A percentile compares a stretch with the other conserved stretches of the same genome.
Evolutionary conservation across 2,113 vertebrate species (phyloP).

Genomic region (Anolis carolinensis): DNA sequence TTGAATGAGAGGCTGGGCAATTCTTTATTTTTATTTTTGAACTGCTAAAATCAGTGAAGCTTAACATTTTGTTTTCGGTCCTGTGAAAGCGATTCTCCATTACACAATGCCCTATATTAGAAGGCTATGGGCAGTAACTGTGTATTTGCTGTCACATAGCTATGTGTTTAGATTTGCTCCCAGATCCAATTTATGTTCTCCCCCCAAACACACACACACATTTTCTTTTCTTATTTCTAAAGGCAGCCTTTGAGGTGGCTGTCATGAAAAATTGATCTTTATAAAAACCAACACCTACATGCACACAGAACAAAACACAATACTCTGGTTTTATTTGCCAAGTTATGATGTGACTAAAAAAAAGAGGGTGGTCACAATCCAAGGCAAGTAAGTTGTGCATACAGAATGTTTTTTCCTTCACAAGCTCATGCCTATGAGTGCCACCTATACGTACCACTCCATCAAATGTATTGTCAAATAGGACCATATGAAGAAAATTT

Average conservation of each 20-base stretch:
- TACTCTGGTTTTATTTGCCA: no score
- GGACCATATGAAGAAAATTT: not conserved
- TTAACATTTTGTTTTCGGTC: constrained; percentile 17
- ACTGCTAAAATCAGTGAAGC: not conserved
- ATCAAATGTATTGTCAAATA: not conserved
- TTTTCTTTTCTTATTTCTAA: not conserved
- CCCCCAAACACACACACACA: no score
- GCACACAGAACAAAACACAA: no score
- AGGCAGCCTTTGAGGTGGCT: not conserved
- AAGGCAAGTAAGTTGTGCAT: not conserved
- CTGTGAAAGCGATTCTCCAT: constrained; percentile 22
- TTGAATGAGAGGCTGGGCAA: not conserved
- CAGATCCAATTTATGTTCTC: not conserved
- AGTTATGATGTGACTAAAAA: not conserved
- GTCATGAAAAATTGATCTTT: not conserved
- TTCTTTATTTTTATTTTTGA: constrained; percentile 30
- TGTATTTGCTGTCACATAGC: not conserved
- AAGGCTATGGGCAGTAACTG: not conserved
- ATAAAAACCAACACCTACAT: no score
- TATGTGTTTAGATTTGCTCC: not conserved
- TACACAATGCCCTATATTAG: not conserved
- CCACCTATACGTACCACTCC: no score
- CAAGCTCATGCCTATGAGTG: not conserved
- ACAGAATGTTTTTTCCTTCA: not conserved
- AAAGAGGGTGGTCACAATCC: not conserved